phyloP scores from a whole-genome alignment of 2,888 invertebrate species.

The Heteropelma amictum region DNA sequence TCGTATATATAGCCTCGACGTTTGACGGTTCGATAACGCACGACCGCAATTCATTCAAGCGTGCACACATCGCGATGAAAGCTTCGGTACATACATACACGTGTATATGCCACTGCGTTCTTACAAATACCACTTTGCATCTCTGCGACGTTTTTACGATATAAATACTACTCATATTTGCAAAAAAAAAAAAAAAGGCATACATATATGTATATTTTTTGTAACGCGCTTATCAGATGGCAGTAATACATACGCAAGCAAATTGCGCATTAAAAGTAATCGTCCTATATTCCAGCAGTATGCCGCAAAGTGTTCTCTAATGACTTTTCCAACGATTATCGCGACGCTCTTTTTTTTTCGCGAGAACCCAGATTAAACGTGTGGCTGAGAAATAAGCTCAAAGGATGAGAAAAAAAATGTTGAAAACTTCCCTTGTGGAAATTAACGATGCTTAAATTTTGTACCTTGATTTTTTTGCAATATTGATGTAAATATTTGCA shows the following conservation, averaged over 20 bases:
- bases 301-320: conserved; percentile 21
- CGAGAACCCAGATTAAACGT: neutral
- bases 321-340: conserved; percentile 11
- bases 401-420: neutral
- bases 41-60: conserved; percentile 54
- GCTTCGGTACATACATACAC: too few species aligned
- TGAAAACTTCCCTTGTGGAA: too few species aligned
- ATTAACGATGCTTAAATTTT: too few species aligned
- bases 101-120: conserved; percentile 31
- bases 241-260: neutral
- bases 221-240: too few species aligned
- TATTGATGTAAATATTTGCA: too few species aligned
- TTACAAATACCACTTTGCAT: conserved; percentile 43
- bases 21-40: conserved; percentile 41
- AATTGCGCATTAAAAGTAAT: conserved; percentile 25
- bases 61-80: conserved; percentile 56
- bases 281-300: neutral
- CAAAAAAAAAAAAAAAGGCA: neutral
- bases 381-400: neutral
- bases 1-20: neutral
- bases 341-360: neutral
- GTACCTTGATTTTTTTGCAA: neutral
- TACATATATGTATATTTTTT: neutral
- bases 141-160: conserved; percentile 19
- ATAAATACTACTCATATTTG: conserved; percentile 10